Base-by-base conservation (phyloP, 2,888 invertebrate species). In the Prosopocoilus inquinatus region DNA sequence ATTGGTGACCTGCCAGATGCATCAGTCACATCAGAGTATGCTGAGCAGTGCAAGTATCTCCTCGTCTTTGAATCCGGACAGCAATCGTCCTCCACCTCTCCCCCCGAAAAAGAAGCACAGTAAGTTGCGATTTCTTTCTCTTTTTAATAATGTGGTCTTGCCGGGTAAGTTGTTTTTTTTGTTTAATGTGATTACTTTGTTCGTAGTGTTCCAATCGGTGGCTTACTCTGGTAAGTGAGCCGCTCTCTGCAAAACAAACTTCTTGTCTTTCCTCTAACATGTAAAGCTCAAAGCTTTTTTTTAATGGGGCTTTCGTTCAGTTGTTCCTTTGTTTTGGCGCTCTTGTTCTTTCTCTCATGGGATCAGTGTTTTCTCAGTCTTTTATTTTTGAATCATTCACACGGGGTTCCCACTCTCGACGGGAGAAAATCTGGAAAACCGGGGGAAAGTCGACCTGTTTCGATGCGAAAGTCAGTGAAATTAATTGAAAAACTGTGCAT, bases 81-180 rank as follows among this genome's bases (percentile, higher is more conserved):
- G 86, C 66, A 86, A 88, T 67, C 81, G 85, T 71, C 91, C 94
- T 60, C 96, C 96, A 59, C 96, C 96, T 47, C 80, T 96, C 63
- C 96, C 96, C 39, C 87, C 90, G 44, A 96, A 96, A 81, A 94
- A 94, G 79, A 90, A 91, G 78, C 91, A 96, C 83, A 95, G 95
- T 94, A 86, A 91, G 94, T 91, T 33, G 13, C 11, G 11, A n/a
- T 11, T 46, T 20, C n/a, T n/a, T 28, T 28, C 1, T 28, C 3
- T 28, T 28, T 28, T 28, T 5, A 28, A 28, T 28, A 5, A 28
- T 28, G 20, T 28, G 20, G 20, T 5, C 7, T 20, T 4, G 20
- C 20, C 7, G 5, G 20, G 20, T 13, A 38, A 32, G 53, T 39
- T 76, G 77, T 78, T 78, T n/a, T n/a, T n/a, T n/a, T n/a, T n/a